Conservation (phyloP, 2,113 vertebrate species). For the Prionailurus bengalensis region DNA sequence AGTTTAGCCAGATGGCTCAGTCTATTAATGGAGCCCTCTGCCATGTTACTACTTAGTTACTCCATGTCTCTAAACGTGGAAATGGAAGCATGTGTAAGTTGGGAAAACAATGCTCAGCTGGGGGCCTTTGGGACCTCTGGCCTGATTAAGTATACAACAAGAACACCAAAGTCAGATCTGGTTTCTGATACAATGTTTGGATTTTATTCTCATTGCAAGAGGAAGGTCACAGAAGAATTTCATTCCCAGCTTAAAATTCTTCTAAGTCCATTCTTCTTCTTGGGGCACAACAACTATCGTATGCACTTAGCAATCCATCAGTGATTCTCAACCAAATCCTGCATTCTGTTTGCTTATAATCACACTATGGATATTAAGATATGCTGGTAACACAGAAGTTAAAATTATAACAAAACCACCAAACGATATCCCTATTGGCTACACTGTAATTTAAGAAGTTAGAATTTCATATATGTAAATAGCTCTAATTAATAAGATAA, state of each 20-base stretch:
- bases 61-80: too few species aligned
- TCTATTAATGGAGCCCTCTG: background rate
- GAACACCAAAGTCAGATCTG: too few species aligned
- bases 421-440: background rate
- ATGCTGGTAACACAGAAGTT: background rate
- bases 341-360: background rate
- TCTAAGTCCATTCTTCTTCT: background rate
- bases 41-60: background rate
- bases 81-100: background rate
- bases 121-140: background rate
- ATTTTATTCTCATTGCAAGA: background rate
- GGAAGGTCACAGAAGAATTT: background rate
- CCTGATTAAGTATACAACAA: background rate
- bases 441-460: constrained; percentile 7
- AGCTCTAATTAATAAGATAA: constrained; percentile 58
- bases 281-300: background rate
- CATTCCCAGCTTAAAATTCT: too few species aligned
- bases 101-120: background rate
- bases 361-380: background rate
- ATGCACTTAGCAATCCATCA: background rate
- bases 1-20: background rate
- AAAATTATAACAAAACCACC: background rate
- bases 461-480: constrained; percentile 52
- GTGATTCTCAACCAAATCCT: background rate
- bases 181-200: background rate